Evolutionary conservation across 2,888 invertebrate genomes (phyloP), one percentile per base, ranked within the genome.

Genomic region (Halictus quadricinctus): DNA sequence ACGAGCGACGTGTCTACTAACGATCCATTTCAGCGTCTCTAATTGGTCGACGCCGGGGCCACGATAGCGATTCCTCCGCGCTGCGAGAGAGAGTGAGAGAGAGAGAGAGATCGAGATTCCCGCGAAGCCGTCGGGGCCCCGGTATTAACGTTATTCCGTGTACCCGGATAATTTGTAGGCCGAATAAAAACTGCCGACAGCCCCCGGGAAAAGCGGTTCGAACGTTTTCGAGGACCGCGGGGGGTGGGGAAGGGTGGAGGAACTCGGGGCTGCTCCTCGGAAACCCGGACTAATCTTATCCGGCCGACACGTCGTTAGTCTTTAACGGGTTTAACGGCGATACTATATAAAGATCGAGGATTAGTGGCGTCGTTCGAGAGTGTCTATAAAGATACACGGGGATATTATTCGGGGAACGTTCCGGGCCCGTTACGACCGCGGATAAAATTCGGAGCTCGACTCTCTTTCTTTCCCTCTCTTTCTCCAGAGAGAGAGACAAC

Each of bases 251-350:
- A 2, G 29, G 29, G 29, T 2, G 29, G 29, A 1, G 29, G 29
- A 29, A 29, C 29, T 29, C 29, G 29, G 29, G 29, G 29, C 29
- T 29, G 41, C 41, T 41, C 41, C 7, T 41, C 41, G 41, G 41
- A 41, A 41, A 10, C 36, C 72, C n/a, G 18, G 36, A 15, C 36
- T 87, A 85, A 88, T 90, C 89, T 89, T 89, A 90, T 90, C 87
- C 83, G 10, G 29, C 36, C 76, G 84, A 86, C 87, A 84, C 80
- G 72, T 88, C 89, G 86, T 88, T 84, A 85, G 83, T 88, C 83
- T 86, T 80, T 85, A 84, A 83, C 87, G 85, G 83, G 84, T 89
- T 89, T 89, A 89, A 89, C 88, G 89, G 86, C 84, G 79, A 84
- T 77, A 76, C 85, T 69, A 83, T 78, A 83, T 88, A 89, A 89